Evolutionary conservation across 2,888 invertebrate genomes (phyloP).

Genomic region (Doris montereyensis): DNA sequence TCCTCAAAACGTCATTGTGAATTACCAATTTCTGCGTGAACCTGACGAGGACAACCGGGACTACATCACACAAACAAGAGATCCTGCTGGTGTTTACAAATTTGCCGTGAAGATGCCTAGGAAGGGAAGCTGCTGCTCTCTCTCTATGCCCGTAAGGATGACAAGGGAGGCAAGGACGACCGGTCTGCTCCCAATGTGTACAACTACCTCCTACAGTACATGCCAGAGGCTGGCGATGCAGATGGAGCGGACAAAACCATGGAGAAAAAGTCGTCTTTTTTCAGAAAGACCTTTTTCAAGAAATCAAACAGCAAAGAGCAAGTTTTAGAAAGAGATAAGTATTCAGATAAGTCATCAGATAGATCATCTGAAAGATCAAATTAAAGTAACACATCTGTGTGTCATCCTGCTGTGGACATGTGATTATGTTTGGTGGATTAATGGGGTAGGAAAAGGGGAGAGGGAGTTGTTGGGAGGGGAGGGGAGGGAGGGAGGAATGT

Average conservation of each 20-base stretch:
- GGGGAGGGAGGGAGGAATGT: no score
- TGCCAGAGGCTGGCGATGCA: constrained; percentile 30
- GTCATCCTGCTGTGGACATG: no score
- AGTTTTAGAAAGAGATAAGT: constrained; percentile 30
- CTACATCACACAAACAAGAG: constrained; percentile 56
- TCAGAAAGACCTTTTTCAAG: constrained; percentile 50
- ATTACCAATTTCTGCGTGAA: constrained; percentile 67
- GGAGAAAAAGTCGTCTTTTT: constrained; percentile 45
- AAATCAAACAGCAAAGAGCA: constrained; percentile 49
- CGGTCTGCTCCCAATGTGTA: constrained; percentile 66
- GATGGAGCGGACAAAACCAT: constrained; percentile 15
- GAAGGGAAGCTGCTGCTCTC: constrained; percentile 69
- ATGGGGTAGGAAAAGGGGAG: no score
- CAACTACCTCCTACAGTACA: constrained; percentile 66
- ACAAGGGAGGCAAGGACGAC: constrained; percentile 59
- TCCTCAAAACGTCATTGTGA: constrained; percentile 57
- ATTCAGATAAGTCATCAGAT: constrained; percentile 40
- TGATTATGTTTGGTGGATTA: no score
- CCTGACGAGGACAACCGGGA: constrained; percentile 70
- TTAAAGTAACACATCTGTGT: no score
- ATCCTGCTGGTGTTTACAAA: constrained; percentile 50
- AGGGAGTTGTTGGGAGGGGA: no score
- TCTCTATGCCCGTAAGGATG: constrained; percentile 65
- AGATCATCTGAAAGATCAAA: constrained; percentile 43
- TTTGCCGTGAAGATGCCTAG: constrained; percentile 58